Evolutionary conservation across 2,113 vertebrate species (phyloP).

Genomic region (Bombycilla garrulus): DNA sequence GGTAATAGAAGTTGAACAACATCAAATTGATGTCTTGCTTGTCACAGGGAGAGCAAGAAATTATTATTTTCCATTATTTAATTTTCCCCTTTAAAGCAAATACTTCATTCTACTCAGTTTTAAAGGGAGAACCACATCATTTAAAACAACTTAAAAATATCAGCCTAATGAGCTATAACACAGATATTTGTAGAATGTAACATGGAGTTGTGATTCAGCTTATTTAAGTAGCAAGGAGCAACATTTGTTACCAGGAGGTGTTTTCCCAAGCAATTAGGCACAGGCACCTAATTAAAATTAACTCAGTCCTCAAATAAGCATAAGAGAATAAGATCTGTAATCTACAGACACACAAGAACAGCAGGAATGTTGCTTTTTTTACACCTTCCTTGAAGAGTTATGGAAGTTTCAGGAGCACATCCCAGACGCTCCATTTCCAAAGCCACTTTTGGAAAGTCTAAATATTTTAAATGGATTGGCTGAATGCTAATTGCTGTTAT

Average conservation of each 20-base stretch:
- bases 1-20: background rate
- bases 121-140: slow-evolving; percentile 38
- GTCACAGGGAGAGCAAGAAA: slow-evolving; percentile 14
- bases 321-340: slow-evolving; percentile 23
- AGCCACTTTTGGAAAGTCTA: background rate
- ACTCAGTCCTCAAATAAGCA: slow-evolving; percentile 59
- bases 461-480: slow-evolving; percentile 1
- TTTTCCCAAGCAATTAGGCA: slow-evolving; percentile 64
- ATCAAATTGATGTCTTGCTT: slow-evolving; percentile 1
- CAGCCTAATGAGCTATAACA: slow-evolving; percentile 41
- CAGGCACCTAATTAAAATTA: slow-evolving; percentile 69
- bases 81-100: slow-evolving; percentile 36
- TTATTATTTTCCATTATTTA: background rate
- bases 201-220: slow-evolving; percentile 2
- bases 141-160: slow-evolving; percentile 43
- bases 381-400: background rate
- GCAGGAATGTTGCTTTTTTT: background rate
- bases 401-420: background rate
- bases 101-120: slow-evolving; percentile 17
- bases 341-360: slow-evolving; percentile 1
- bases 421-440: background rate
- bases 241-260: slow-evolving; percentile 43
- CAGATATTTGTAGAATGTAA: slow-evolving; percentile 15
- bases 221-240: slow-evolving; percentile 27
- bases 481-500: slow-evolving; percentile 43